Percentiles rank a stretch among this genome's conserved stretches.
phyloP scores from a whole-genome alignment of 2,113 vertebrate genomes.

The Crotophaga sulcirostris region DNA sequence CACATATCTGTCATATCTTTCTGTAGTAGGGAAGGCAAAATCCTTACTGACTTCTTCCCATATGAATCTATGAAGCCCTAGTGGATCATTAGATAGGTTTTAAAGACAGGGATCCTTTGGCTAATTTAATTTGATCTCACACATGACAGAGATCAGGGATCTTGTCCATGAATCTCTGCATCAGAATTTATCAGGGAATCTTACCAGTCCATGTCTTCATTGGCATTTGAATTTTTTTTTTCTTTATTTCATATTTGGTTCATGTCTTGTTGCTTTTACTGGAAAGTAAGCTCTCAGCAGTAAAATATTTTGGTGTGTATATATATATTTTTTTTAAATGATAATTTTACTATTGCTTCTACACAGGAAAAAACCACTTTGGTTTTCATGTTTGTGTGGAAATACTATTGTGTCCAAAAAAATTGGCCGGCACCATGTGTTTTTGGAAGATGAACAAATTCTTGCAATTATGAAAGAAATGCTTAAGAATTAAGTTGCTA shows the following conservation, averaged over 20 bases:
- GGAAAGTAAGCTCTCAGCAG: background rate
- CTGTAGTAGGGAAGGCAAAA: background rate
- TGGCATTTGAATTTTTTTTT: background rate
- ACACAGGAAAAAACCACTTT: too few species aligned
- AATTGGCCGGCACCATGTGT: background rate
- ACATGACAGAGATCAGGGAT: background rate
- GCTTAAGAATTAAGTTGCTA: background rate
- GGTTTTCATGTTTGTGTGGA: background rate
- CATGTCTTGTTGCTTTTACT: background rate
- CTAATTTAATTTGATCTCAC: background rate
- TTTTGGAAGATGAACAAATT: background rate
- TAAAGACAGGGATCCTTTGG: background rate
- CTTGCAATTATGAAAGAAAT: background rate
- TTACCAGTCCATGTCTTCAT: background rate
- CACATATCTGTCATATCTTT: accelerated
- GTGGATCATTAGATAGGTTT: background rate
- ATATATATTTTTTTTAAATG: background rate
- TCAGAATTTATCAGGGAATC: background rate
- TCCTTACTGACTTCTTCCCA: background rate
- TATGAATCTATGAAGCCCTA: background rate
- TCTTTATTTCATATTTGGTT: background rate
- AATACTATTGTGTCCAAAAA: background rate
- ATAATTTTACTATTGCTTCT: background rate
- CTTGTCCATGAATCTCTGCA: background rate
- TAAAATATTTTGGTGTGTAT: background rate